A percentile compares a stretch with the other conserved stretches of the same genome.
phyloP scores from a whole-genome alignment of 2,888 invertebrate genomes.

The Lypha dubia region DNA sequence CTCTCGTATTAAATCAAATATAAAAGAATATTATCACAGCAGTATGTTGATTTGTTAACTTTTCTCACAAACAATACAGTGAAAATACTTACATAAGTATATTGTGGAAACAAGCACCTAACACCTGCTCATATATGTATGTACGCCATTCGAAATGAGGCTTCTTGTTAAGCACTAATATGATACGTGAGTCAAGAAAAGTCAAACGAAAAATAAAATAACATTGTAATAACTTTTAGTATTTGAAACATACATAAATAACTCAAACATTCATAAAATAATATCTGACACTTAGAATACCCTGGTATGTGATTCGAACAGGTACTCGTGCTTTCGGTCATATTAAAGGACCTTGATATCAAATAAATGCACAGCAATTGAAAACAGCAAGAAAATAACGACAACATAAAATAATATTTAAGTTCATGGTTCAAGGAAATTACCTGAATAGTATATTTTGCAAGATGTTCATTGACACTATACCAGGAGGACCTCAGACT shows the following conservation, averaged over 20 bases:
- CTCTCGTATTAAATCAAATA: no score
- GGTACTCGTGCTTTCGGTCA: not conserved
- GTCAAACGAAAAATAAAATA: not conserved
- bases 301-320: not conserved
- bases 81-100: no score
- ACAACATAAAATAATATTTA: not conserved
- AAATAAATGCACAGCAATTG: not conserved
- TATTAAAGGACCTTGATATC: not conserved
- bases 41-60: no score
- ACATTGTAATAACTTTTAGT: constrained; percentile 29
- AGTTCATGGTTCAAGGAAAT: constrained; percentile 58
- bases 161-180: constrained; percentile 38
- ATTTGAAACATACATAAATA: constrained; percentile 36
- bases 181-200: constrained; percentile 39
- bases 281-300: constrained; percentile 17
- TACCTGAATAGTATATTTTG: constrained; percentile 31
- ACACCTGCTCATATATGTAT: not conserved
- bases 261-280: constrained; percentile 31
- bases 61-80: no score
- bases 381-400: no score
- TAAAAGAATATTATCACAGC: no score
- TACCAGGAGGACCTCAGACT: no score
- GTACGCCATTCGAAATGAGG: not conserved
- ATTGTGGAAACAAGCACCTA: no score
- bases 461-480: constrained; percentile 1